Evolutionary conservation across 2,888 invertebrate genomes (phyloP), one percentile per base, ranked within the genome.

Genomic region (Melipona beecheii): DNA sequence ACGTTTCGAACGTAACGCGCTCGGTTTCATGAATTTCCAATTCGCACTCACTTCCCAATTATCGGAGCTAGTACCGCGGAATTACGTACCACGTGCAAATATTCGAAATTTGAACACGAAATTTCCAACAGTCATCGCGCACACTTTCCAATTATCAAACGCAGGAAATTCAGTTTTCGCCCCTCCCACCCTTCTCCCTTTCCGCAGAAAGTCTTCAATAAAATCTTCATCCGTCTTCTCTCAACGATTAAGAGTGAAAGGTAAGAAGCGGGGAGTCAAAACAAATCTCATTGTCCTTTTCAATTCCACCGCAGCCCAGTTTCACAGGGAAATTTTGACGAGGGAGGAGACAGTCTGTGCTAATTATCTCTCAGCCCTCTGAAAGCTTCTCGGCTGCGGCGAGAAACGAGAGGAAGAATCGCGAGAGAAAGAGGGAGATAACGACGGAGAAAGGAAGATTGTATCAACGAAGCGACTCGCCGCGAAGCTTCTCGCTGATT

Each of bases 401-500:
- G 68, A 36, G 36, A 43, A 70, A 24, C 5, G 19, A 21, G 50
- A 21, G 49, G 21, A 21, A 64, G 6, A 71, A 31, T 36, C n/a
- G 24, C 54, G 50, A 27, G 54, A 49, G 19, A 21, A 56, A 56
- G 56, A 56, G 4, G 11, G 19, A 31, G 62, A 13, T 13, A n/a
- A 24, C 24, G 17, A 17, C 24, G 36, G 21, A 43, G 43, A 58
- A 66, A 5, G 19, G 31, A 60, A 69, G 76, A 83, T 86, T 83
- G 75, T 65, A 75, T 65, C 70, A 60, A 43, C 24, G 60, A 60
- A 13, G 49, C 69, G 64, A 66, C 49, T 36, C 50, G 27, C 58
- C 21, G 56, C 64, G 58, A 15, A 69, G 78, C 54, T 74, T 79
- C 65, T 21, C 74, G 52, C 66, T 73, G 64, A 86, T 78, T 86